Conservation (phyloP, 2,797 vertebrate species). For the Pipistrellus pipistrellus region DNA sequence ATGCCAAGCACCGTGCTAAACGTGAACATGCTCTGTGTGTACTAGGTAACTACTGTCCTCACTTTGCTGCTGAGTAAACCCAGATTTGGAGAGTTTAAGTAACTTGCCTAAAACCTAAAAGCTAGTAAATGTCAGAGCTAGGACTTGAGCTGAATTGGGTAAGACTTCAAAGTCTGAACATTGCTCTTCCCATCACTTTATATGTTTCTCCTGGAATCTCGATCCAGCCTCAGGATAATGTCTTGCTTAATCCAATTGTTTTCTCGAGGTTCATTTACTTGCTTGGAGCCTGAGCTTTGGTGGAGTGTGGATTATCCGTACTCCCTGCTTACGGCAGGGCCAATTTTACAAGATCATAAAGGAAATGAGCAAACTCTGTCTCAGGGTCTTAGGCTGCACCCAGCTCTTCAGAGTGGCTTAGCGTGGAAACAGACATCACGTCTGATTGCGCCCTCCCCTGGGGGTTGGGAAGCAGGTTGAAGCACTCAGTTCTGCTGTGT, state of each 20-base stretch:
- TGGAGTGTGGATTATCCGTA: not conserved
- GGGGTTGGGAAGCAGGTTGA: not conserved
- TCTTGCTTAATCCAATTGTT: not conserved
- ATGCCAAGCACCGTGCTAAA: not conserved
- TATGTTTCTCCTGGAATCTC: not conserved
- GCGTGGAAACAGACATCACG: not conserved
- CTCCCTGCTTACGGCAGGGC: not conserved
- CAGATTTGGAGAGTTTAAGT: constrained; percentile 51
- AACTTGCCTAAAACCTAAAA: constrained; percentile 15
- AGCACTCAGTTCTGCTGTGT: not conserved
- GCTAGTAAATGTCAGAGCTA: not conserved
- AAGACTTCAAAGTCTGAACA: not conserved
- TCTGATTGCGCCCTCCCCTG: not conserved
- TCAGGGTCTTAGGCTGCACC: not conserved
- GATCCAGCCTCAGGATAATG: not conserved
- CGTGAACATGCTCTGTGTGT: too few species aligned
- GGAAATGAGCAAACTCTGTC: not conserved
- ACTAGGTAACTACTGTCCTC: not conserved
- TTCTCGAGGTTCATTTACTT: not conserved
- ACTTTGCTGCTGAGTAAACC: not conserved
- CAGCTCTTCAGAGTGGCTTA: not conserved
- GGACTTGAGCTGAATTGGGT: not conserved
- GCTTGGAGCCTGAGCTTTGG: not conserved
- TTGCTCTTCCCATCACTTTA: not conserved
- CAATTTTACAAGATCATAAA: not conserved